Percentiles rank a stretch among this genome's conserved stretches.
Conservation (phyloP, 1,140 invertebrate genomes). For the Saccostrea glomerata region DNA sequence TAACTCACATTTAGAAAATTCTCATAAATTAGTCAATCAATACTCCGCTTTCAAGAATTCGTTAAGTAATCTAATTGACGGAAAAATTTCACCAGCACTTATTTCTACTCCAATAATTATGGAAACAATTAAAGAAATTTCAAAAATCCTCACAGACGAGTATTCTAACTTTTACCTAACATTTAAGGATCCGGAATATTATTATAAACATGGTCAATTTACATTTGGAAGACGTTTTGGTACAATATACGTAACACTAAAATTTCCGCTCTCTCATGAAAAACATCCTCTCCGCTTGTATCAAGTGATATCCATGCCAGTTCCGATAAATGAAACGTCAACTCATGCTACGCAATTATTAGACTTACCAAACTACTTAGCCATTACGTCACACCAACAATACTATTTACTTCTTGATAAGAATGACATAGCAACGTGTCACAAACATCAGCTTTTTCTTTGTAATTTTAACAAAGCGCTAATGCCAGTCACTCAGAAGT, state of each 20-base stretch:
- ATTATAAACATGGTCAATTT: slow-evolving; percentile 49
- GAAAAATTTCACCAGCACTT: slow-evolving; percentile 46
- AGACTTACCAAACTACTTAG: slow-evolving; percentile 44
- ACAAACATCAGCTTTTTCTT: background rate
- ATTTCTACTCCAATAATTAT: slow-evolving; percentile 40
- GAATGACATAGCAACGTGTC: no score
- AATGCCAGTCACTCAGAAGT: slow-evolving; percentile 13
- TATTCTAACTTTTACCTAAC: slow-evolving; percentile 48
- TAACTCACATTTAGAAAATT: background rate
- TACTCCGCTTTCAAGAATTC: background rate
- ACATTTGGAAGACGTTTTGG: slow-evolving; percentile 25
- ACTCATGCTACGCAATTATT: slow-evolving; percentile 48
- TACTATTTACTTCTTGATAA: no score
- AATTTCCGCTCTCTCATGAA: slow-evolving; percentile 27
- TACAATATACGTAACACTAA: slow-evolving; percentile 26
- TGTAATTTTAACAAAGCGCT: slow-evolving; percentile 6
- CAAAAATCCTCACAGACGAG: slow-evolving; percentile 32
- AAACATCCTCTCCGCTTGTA: background rate
- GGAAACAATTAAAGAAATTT: slow-evolving; percentile 30
- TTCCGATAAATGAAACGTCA: slow-evolving; percentile 37
- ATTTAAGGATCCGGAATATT: slow-evolving; percentile 39
- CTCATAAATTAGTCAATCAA: background rate
- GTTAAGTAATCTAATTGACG: slow-evolving; percentile 10
- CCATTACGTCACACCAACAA: background rate
- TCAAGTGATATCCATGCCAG: slow-evolving; percentile 30